Base-by-base conservation (phyloP, 2,797 vertebrate genomes). In the Betta splendens region DNA sequence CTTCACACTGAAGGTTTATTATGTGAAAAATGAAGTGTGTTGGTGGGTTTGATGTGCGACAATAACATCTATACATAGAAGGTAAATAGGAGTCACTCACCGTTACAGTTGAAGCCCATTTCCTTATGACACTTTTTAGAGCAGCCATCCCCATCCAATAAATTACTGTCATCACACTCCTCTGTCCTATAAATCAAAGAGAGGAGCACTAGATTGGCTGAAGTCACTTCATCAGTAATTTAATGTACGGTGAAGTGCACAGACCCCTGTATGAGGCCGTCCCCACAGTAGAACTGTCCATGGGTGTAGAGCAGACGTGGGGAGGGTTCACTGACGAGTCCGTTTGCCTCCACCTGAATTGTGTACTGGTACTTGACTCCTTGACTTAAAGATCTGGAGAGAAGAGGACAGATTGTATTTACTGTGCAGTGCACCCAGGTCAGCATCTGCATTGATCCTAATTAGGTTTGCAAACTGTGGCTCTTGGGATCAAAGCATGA, bases 91-190 rank as follows among this genome's bases (percentile, higher is more conserved):
- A 45, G 37, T 58, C 17, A 87, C 95, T 93, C 84, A 98, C 97
- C 95, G 0, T 84, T 70, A 72, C 97, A 99, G 58, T 92, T 92
- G 81, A 97, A 98, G 64, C 92, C 91, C 60, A 79, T 66, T 68
- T 98, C 97, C 54, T 91, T 91, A 28, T 61, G 69, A 72, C 97
- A 99, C 9, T 89, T 93, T 85, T 92, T 93, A 11, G 96, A 95
- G 74, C 97, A 99, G 52, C 97, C 97, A 5, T 99, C 96, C 29
- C 93, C 93, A n/a, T 93, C 94, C 83, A 97, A 37, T 64, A 97
- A 87, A 71, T 95, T 93, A 10, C 90, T 90, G 52, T 98, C 97
- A 46, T 99, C 97, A 21, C 97, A 99, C 70, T 95, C 92, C 45
- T 99, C 96, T 31, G 81, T 89, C 87, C 96, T 98, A 42, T 28